Base-by-base conservation (phyloP, 1,140 invertebrate genomes). In the Achatina immaculata region DNA sequence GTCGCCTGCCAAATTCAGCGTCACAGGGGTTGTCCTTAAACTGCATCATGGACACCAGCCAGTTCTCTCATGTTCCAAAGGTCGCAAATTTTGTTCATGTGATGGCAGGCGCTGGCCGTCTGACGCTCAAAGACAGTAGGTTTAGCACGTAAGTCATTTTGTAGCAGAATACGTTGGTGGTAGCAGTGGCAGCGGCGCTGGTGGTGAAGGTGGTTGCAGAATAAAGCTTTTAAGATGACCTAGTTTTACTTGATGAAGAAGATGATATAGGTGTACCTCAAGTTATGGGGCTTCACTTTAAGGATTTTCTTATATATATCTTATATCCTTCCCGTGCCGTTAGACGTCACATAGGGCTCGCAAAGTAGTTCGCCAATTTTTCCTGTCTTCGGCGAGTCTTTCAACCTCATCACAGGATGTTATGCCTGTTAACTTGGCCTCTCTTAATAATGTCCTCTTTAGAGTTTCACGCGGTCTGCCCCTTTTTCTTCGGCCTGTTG, bases 1-100 rank as follows among this genome's bases (percentile, higher is more conserved):
- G 95, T 11, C 95, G 95, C 89, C 92, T 97, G 4, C 92, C 94
- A 0, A 31, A 31, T 34, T 7, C 28, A 9, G n/a, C 58, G 9
- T 34, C 45, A 48, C 9, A 11, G 28, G 48, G n/a, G 28, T 45
- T 34, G 2, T n/a, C n/a, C n/a, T n/a, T n/a, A n/a, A 75, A 34
- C 38, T 71, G 68, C 21, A 34, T 71, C 9, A 48, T 55, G 7
- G 42, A 68, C 76, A 68, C 76, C 68, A 28, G 24, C 38, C 34
- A 55, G 40, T 28, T 68, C 43, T 38, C 58, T 9, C 76, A 68
- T 40, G 7, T 62, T 36, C 65, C 40, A 3, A 45, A 40, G 45
- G 34, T 55, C 43, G 24, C 28, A 2, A 74, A 71, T 24, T 71
- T 71, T 71, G 38, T 43, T 31, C 36, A 42, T 71, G 6, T 7